These are phyloP conservation scores for Charaxes varanes DNA, from an alignment of 1,140 invertebrate species.

Conservation along the genomic window DNA sequence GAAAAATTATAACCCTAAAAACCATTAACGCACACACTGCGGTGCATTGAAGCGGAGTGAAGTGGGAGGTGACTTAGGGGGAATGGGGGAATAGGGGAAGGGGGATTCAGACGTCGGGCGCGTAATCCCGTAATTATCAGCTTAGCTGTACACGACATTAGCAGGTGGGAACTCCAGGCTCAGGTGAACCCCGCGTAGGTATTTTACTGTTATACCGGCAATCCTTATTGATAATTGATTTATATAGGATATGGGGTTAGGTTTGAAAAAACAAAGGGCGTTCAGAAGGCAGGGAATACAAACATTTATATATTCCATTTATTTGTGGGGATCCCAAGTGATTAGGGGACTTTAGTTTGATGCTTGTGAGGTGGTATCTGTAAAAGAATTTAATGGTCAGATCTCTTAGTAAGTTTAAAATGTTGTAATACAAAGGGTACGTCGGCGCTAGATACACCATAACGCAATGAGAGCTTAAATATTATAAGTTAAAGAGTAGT, in stretches of 20 bases:
- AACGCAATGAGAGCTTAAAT: too few relatives aligned
- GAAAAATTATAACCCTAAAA: conserved; percentile 64
- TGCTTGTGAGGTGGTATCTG: too few relatives aligned
- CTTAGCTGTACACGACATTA: conserved; percentile 63
- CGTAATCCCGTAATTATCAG: conserved; percentile 66
- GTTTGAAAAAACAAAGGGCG: conserved; percentile 28
- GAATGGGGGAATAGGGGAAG: conserved; percentile 28
- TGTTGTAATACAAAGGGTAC: too few relatives aligned
- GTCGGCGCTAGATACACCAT: too few relatives aligned
- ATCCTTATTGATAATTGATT: conserved; percentile 51
- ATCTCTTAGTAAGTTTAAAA: too few relatives aligned
- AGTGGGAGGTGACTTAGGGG: conserved; percentile 35
- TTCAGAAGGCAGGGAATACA: too few relatives aligned
- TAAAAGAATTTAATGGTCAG: too few relatives aligned
- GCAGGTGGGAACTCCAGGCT: conserved; percentile 49
- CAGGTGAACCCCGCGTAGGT: conserved; percentile 36
- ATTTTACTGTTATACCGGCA: conserved; percentile 48
- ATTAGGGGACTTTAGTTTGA: too few relatives aligned
- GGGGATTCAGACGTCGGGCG: conserved; percentile 42
- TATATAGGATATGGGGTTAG: conserved; percentile 39
- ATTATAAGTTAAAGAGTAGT: too few relatives aligned
- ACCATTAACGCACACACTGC: conserved; percentile 62
- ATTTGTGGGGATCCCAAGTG: too few relatives aligned
- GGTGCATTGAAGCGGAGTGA: conserved; percentile 55
- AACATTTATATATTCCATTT: too few relatives aligned